These are phyloP conservation scores for Callimorpha dominula DNA, from an alignment of 2,888 invertebrate species.

Conservation along the genomic window DNA sequence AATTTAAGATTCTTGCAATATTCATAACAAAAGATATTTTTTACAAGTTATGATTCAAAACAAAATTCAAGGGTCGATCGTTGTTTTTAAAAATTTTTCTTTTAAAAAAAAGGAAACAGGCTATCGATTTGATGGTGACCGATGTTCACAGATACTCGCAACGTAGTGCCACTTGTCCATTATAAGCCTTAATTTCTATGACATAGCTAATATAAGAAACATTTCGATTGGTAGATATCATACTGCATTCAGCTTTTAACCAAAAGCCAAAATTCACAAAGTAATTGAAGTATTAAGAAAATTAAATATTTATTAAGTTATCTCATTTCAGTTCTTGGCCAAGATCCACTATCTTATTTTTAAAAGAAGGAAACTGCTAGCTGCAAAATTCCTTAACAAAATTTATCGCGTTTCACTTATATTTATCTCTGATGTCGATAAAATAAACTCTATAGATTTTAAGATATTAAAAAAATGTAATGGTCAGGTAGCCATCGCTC, in stretches of 20 bases:
- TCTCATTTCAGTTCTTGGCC: conserved; percentile 3
- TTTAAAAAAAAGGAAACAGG: too few species aligned
- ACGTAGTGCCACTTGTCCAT: too few species aligned
- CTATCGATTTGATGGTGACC: too few species aligned
- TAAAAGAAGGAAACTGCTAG: conserved; percentile 16
- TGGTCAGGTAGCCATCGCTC: not conserved
- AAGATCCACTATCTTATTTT: conserved; percentile 14
- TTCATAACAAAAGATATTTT: not conserved
- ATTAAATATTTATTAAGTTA: conserved; percentile 19
- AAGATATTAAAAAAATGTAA: not conserved
- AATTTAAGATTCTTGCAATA: conserved; percentile 5
- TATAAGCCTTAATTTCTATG: too few species aligned
- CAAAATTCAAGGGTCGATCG: too few species aligned
- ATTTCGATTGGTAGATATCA: not conserved
- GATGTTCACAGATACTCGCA: too few species aligned
- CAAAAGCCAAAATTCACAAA: not conserved
- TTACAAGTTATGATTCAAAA: too few species aligned
- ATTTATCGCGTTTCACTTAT: not conserved
- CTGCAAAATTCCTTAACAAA: not conserved
- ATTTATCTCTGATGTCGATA: not conserved
- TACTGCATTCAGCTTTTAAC: not conserved
- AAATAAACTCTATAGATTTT: not conserved
- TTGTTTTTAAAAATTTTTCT: too few species aligned
- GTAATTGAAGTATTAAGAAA: conserved; percentile 6
- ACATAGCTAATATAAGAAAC: too few species aligned